phyloP scores from a whole-genome alignment of 2,797 vertebrate genomes.

The Echiichthys vipera region DNA sequence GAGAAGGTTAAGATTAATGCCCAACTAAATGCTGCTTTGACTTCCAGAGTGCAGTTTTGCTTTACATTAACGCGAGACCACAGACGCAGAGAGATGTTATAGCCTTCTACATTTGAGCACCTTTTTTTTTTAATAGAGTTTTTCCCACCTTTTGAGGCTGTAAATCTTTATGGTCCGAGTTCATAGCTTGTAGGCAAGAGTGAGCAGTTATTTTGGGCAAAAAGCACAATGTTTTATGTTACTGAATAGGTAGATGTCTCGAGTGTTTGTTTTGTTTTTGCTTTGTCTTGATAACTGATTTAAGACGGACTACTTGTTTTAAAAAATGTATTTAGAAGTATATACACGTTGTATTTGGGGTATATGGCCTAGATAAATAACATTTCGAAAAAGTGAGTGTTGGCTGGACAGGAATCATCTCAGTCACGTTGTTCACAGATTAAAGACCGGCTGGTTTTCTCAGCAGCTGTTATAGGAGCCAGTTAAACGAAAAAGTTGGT shows the following conservation, averaged over 20 bases:
- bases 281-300: not conserved
- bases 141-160: constrained; percentile 75
- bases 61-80: constrained; percentile 34
- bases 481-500: not conserved
- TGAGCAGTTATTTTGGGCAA: constrained; percentile 33
- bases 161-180: constrained; percentile 77
- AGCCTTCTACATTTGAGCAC: constrained; percentile 47
- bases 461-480: not conserved
- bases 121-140: constrained; percentile 68
- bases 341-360: no score
- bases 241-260: not conserved
- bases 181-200: constrained; percentile 56
- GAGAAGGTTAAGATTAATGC: not conserved
- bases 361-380: no score
- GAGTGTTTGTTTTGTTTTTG: constrained; percentile 3
- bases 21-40: constrained; percentile 1
- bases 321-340: no score
- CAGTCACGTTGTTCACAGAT: constrained; percentile 42
- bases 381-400: constrained; percentile 2
- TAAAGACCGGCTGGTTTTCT: constrained; percentile 4
- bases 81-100: constrained; percentile 34
- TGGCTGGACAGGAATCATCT: constrained; percentile 28
- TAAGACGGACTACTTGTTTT: no score
- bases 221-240: constrained; percentile 21
- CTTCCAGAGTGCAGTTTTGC: not conserved